Conservation (phyloP, 2,113 vertebrate species). For the Pelodiscus sinensis region DNA sequence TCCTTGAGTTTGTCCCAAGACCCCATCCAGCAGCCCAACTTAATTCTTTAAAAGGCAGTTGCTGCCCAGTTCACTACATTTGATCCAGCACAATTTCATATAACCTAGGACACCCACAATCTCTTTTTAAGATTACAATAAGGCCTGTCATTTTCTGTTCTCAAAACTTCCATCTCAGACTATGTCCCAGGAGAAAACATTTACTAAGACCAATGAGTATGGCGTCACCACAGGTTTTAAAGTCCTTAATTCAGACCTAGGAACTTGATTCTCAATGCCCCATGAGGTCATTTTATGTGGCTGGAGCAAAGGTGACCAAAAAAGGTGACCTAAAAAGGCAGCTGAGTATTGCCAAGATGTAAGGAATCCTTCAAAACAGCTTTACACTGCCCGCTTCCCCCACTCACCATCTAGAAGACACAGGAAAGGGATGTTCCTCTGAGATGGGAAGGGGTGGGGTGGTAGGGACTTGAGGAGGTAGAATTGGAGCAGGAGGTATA, state of each 20-base stretch:
- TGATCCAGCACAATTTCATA: neutral
- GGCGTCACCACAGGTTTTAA: neutral
- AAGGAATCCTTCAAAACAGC: neutral
- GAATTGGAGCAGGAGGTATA: rapidly evolving
- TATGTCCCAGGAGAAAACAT: rapidly evolving
- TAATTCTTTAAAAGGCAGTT: neutral
- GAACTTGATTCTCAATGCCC: neutral
- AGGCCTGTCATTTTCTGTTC: rapidly evolving
- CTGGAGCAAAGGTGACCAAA: neutral
- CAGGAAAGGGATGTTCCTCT: neutral
- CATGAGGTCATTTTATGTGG: neutral
- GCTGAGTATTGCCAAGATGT: neutral
- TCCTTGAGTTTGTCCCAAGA: rapidly evolving
- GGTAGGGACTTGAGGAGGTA: neutral
- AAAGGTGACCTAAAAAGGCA: neutral
- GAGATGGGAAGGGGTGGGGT: neutral
- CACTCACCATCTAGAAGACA: neutral
- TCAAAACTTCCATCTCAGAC: rapidly evolving
- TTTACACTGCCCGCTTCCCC: neutral
- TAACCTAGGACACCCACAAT: rapidly evolving
- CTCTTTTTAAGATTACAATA: neutral
- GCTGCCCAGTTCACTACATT: neutral
- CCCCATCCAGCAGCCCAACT: rapidly evolving
- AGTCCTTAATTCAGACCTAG: rapidly evolving
- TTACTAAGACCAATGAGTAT: neutral